A percentile compares a stretch with the other conserved stretches of the same genome.
phyloP scores from a whole-genome alignment of 2,113 vertebrate species.

The Mormyrus lacerda region DNA sequence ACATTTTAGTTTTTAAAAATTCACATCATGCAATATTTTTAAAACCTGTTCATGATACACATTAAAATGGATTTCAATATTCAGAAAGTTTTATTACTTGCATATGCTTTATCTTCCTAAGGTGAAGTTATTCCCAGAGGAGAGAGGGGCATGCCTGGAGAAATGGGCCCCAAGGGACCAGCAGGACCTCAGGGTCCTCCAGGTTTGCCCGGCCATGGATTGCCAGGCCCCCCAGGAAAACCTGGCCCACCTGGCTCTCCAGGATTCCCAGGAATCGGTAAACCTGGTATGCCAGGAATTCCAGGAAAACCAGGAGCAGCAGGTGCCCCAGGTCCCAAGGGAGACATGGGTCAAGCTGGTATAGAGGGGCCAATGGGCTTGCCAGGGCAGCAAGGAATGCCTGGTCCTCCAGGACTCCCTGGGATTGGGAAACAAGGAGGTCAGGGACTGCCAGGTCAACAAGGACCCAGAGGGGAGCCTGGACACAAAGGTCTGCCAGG shows the following conservation, averaged over 20 bases:
- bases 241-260: constrained; percentile 64
- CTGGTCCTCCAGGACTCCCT: constrained; percentile 79
- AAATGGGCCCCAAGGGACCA: constrained; percentile 64
- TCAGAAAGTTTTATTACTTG: neutral
- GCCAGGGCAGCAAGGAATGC: constrained; percentile 73
- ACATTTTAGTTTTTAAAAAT: neutral
- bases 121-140: constrained; percentile 75
- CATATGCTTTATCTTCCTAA: constrained; percentile 29
- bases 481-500: constrained; percentile 87
- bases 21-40: neutral
- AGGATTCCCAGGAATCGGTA: constrained; percentile 80
- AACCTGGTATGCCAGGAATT: constrained; percentile 83
- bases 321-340: constrained; percentile 76
- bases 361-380: constrained; percentile 75
- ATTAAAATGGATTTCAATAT: neutral
- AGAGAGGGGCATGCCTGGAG: constrained; percentile 76
- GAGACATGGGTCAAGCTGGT: constrained; percentile 79
- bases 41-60: neutral
- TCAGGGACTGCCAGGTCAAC: constrained; percentile 80
- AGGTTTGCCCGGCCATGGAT: constrained; percentile 70
- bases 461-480: constrained; percentile 78
- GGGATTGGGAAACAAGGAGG: constrained; percentile 83
- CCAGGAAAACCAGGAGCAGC: constrained; percentile 79
- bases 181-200: constrained; percentile 75
- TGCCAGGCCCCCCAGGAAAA: constrained; percentile 76